These are phyloP conservation scores for Ochotona princeps DNA, from an alignment of 2,113 vertebrate species.

Conservation along the genomic window DNA sequence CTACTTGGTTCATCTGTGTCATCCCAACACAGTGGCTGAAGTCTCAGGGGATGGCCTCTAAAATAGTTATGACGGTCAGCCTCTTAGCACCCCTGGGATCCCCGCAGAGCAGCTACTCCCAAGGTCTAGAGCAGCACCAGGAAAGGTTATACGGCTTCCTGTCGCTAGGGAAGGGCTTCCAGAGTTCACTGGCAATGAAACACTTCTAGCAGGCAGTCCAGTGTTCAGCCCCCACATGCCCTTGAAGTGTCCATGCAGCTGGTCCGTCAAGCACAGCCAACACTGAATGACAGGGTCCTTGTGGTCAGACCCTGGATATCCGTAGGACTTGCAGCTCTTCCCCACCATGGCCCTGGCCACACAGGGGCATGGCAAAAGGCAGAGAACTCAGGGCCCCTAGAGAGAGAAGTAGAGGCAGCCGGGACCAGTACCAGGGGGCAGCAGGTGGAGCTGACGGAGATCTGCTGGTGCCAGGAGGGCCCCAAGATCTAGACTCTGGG, in stretches of 20 bases:
- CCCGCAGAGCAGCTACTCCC: not conserved
- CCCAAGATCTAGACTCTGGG: constrained; percentile 33
- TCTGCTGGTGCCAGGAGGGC: constrained; percentile 47
- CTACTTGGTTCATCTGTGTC: not conserved
- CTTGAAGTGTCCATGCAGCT: rapidly evolving
- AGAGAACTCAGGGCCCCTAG: not conserved
- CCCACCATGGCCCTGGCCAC: not conserved
- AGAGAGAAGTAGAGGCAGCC: constrained; percentile 18
- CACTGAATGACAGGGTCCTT: not conserved
- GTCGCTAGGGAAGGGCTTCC: not conserved
- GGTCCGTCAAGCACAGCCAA: not conserved
- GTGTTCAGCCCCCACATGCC: no score
- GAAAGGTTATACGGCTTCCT: constrained; percentile 1
- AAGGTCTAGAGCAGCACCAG: not conserved
- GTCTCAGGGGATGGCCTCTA: constrained; percentile 22
- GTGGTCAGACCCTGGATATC: not conserved
- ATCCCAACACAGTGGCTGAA: not conserved
- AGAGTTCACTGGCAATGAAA: not conserved
- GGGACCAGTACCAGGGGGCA: constrained; percentile 5
- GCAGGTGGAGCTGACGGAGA: constrained; percentile 1
- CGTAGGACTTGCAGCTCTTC: not conserved
- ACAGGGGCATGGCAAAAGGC: not conserved
- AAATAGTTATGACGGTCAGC: not conserved
- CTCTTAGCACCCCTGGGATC: not conserved
- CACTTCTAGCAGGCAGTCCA: not conserved